These are phyloP conservation scores for Trichomalopsis sarcophagae DNA, from an alignment of 1,140 invertebrate species.

Conservation along the genomic window DNA sequence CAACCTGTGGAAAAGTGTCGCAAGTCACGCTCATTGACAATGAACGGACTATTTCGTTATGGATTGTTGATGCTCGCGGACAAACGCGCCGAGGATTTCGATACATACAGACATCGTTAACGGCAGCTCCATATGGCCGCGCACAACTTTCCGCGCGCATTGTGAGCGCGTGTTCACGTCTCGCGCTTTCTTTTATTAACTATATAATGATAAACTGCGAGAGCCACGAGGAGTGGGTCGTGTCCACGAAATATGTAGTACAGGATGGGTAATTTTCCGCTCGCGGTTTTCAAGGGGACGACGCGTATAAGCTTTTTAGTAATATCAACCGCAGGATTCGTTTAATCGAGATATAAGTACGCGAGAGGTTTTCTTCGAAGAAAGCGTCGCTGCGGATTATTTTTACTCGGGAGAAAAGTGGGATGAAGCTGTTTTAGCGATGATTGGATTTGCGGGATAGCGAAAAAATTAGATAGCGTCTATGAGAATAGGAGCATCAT, in stretches of 20 bases:
- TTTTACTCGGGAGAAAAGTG: not conserved
- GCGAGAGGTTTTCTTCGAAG: not conserved
- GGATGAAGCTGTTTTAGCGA: too few species aligned
- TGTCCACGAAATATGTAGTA: not conserved
- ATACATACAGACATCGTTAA: not conserved
- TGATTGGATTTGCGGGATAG: too few species aligned
- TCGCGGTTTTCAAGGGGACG: not conserved
- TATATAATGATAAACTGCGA: slow-evolving; percentile 7
- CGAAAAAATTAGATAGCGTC: too few species aligned
- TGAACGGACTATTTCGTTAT: slow-evolving; percentile 11
- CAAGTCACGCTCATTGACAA: slow-evolving; percentile 35
- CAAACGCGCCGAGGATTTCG: too few species aligned
- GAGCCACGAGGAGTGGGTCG: too few species aligned
- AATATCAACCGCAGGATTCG: slow-evolving; percentile 14
- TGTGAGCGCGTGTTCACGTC: not conserved
- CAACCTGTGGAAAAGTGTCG: slow-evolving; percentile 17
- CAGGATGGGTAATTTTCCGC: slow-evolving; percentile 17
- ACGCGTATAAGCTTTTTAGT: slow-evolving; percentile 4
- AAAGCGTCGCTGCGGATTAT: not conserved
- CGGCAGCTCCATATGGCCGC: too few species aligned
- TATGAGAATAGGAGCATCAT: too few species aligned
- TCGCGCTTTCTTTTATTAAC: slow-evolving; percentile 19
- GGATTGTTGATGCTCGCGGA: slow-evolving; percentile 1
- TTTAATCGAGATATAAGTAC: not conserved
- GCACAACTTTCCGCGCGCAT: not conserved